These are phyloP conservation scores for Exocentrus adspersus DNA, from an alignment of 2,888 invertebrate genomes.

Conservation along the genomic window DNA sequence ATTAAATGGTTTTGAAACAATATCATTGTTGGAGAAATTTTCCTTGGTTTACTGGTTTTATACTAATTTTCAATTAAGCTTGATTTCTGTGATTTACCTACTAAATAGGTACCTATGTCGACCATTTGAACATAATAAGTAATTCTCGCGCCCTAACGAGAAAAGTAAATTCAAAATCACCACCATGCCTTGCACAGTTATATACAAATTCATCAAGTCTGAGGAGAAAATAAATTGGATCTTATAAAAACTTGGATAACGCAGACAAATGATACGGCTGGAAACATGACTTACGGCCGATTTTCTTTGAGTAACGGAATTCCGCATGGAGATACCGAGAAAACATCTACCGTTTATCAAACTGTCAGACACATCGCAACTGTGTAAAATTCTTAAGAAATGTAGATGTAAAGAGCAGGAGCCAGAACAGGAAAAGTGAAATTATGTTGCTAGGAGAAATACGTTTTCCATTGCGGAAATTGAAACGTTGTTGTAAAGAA, in stretches of 20 bases:
- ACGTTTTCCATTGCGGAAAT: conserved; percentile 24
- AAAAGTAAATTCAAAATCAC: no score
- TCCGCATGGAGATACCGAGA: conserved; percentile 11
- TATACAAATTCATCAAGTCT: not conserved
- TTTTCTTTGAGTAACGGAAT: conserved; percentile 1
- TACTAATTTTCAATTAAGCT: no score
- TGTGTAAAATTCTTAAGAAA: conserved; percentile 29
- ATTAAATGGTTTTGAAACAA: no score
- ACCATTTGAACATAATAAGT: no score
- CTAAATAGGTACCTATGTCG: no score
- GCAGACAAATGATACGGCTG: conserved; percentile 17
- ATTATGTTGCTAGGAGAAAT: conserved; percentile 16
- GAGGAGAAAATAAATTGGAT: not conserved
- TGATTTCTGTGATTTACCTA: no score
- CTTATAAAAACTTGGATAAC: conserved; percentile 11
- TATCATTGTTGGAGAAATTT: no score
- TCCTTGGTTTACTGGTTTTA: no score
- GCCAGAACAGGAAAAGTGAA: conserved; percentile 20
- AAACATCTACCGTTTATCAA: conserved; percentile 22
- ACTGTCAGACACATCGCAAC: conserved; percentile 11
- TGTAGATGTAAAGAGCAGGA: conserved; percentile 16
- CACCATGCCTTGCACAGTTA: not conserved
- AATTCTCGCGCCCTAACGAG: no score
- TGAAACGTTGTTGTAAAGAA: conserved; percentile 20
- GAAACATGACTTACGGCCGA: conserved; percentile 15